Percentiles rank a stretch among this genome's conserved stretches.
phyloP scores from a whole-genome alignment of 2,888 invertebrate species.

The Gibbula magus region DNA sequence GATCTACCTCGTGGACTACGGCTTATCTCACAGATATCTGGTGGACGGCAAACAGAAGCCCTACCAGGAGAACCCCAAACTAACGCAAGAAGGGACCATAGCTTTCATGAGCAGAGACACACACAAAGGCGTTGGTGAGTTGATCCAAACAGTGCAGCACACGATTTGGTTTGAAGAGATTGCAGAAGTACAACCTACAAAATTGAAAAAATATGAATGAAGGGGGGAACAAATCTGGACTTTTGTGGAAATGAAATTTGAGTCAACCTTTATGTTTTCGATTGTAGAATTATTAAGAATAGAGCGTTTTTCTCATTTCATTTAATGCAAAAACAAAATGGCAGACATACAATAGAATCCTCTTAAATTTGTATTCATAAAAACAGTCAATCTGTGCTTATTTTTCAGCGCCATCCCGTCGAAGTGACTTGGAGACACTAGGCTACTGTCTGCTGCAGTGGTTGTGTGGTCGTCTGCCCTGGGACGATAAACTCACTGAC shows the following conservation, averaged over 20 bases:
- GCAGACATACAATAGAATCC: no score
- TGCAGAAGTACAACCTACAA: no score
- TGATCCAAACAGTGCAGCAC: no score
- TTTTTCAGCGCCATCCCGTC: slow-evolving; percentile 76
- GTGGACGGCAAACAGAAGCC: not conserved
- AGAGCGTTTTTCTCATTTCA: no score
- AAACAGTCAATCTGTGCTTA: not conserved
- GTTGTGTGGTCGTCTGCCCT: slow-evolving; percentile 91
- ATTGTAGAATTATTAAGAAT: no score
- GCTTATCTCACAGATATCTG: not conserved
- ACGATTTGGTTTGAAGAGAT: no score
- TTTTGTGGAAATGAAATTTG: no score
- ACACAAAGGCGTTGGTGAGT: slow-evolving; percentile 87
- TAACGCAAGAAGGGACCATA: slow-evolving; percentile 87
- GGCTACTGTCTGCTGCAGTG: slow-evolving; percentile 96
- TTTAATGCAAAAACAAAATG: no score
- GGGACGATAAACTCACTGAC: slow-evolving; percentile 84
- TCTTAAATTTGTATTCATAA: not conserved
- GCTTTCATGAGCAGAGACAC: slow-evolving; percentile 96
- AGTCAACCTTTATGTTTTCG: no score
- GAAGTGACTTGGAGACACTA: slow-evolving; percentile 95
- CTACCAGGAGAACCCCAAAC: not conserved
- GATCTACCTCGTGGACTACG: not conserved
- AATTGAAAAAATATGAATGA: no score
- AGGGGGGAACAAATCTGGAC: no score